phyloP scores from a whole-genome alignment of 2,888 invertebrate species.

The Dynastes hyllus region DNA sequence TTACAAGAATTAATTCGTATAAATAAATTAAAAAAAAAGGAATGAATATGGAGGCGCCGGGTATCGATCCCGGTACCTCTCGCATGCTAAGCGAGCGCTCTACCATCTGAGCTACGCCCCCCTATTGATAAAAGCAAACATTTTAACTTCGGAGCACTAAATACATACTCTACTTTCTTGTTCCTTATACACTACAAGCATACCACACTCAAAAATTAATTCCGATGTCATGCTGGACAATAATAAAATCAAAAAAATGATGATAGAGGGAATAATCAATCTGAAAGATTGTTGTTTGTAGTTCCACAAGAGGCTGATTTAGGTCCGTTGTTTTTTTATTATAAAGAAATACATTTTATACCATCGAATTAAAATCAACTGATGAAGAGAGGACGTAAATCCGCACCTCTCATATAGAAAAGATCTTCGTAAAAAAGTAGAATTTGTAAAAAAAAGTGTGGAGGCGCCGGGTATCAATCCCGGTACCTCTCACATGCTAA shows the following conservation, averaged over 20 bases:
- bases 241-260: neutral
- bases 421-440: too few species aligned
- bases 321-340: neutral
- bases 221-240: neutral
- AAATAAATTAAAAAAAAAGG: too few species aligned
- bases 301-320: neutral
- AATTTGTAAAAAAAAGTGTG: conserved; percentile 51
- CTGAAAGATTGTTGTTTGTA: neutral
- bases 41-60: conserved; percentile 65
- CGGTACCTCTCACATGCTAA: conserved; percentile 75
- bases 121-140: neutral
- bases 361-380: too few species aligned
- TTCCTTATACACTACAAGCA: too few species aligned
- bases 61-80: conserved; percentile 75
- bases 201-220: neutral
- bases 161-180: too few species aligned
- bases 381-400: too few species aligned
- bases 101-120: conserved; percentile 73
- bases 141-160: too few species aligned
- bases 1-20: too few species aligned
- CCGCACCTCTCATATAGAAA: too few species aligned
- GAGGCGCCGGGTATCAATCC: conserved; percentile 72
- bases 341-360: too few species aligned
- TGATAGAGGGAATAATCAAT: neutral
- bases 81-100: conserved; percentile 75